A percentile compares a stretch with the other conserved stretches of the same genome.
phyloP scores from a whole-genome alignment of 1,140 invertebrate species.

The Anthonomus grandis region DNA sequence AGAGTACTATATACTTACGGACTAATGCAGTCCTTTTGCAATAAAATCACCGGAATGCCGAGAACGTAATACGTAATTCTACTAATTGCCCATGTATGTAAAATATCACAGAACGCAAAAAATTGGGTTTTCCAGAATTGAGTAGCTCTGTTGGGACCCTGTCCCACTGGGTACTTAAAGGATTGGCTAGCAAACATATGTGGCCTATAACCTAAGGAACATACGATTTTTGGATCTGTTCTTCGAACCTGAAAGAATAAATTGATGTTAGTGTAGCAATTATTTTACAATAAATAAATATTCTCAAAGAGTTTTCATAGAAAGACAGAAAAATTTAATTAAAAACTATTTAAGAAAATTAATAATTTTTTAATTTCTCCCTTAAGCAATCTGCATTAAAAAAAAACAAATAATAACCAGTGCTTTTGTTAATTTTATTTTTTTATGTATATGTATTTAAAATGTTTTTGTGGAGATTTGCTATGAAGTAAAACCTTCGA shows the following conservation, averaged over 20 bases:
- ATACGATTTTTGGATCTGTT: conserved; percentile 61
- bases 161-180: conserved; percentile 48
- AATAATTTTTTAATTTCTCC: not conserved
- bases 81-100: conserved; percentile 56
- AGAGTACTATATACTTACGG: conserved; percentile 60
- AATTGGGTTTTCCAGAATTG: conserved; percentile 50
- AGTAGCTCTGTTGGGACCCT: conserved; percentile 43
- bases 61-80: conserved; percentile 54
- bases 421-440: too few relatives aligned
- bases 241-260: conserved; percentile 56
- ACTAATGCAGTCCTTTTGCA: conserved; percentile 67
- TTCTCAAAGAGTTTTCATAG: too few relatives aligned
- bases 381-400: not conserved
- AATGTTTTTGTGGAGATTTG: too few relatives aligned
- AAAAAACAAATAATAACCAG: not conserved
- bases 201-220: conserved; percentile 61
- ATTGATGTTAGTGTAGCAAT: too few relatives aligned
- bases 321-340: too few relatives aligned
- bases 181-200: conserved; percentile 51
- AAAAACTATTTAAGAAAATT: too few relatives aligned
- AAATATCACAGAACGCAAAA: conserved; percentile 51
- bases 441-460: too few relatives aligned
- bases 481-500: too few relatives aligned
- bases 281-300: conserved; percentile 9
- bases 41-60: conserved; percentile 61